These are phyloP conservation scores for Xylocampa areola DNA, from an alignment of 2,888 invertebrate species.

Conservation along the genomic window DNA sequence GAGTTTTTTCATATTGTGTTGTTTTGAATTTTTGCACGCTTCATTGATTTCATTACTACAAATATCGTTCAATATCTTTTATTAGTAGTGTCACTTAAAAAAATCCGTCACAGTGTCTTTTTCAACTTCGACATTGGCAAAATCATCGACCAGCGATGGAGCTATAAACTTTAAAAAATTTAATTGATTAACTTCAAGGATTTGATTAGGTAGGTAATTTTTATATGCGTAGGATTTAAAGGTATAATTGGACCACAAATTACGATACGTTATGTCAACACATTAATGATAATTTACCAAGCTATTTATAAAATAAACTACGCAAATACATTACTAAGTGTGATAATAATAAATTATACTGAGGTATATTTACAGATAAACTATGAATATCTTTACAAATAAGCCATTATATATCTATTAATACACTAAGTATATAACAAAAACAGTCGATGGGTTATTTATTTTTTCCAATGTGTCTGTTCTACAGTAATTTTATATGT, in stretches of 20 bases:
- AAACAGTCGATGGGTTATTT: neutral
- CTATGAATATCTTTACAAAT: conserved; percentile 26
- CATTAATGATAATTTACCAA: conserved; percentile 1
- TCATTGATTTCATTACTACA: no score
- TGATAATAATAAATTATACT: conserved; percentile 6
- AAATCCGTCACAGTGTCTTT: no score
- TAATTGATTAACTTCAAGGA: no score
- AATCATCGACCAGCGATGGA: no score
- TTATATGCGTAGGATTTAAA: no score
- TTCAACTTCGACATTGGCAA: no score
- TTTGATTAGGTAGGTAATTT: no score
- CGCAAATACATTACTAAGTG: conserved; percentile 17
- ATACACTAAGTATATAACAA: conserved; percentile 1
- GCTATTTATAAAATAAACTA: conserved; percentile 9
- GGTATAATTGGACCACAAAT: conserved; percentile 3
- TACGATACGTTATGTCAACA: neutral
- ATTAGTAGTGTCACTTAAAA: no score
- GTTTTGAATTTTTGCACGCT: no score
- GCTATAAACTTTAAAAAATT: no score
- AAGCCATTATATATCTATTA: neutral
- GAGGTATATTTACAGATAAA: conserved; percentile 13
- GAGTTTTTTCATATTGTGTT: no score
- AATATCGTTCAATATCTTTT: no score
- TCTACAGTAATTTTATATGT: neutral
- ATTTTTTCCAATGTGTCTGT: conserved; percentile 4